phyloP scores from a whole-genome alignment of 2,113 vertebrate species.

The Crotalus viridis region DNA sequence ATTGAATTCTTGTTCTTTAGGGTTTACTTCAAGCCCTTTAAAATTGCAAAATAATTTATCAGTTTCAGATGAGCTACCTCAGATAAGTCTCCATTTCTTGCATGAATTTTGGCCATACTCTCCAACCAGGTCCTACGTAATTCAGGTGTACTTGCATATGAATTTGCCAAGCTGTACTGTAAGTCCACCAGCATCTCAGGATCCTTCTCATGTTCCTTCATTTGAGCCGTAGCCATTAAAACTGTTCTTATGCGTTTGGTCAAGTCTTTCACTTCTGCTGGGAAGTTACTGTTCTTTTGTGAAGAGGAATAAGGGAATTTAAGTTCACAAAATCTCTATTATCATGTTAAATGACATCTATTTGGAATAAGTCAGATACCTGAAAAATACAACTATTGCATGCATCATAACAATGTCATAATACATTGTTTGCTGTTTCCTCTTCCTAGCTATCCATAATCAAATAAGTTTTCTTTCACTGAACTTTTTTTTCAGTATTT shows the following conservation, averaged over 20 bases:
- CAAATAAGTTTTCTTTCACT: not conserved
- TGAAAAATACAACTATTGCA: not conserved
- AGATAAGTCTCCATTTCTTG: conserved; percentile 93
- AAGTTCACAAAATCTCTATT: not conserved
- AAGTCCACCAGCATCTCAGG: conserved; percentile 97
- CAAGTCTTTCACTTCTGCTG: conserved; percentile 95
- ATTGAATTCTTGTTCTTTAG: not conserved
- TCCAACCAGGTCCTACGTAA: conserved; percentile 95
- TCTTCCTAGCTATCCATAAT: not conserved
- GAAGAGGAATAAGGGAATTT: conserved; percentile 58
- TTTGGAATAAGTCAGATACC: not conserved
- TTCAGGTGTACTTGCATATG: conserved; percentile 95
- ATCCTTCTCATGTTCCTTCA: conserved; percentile 99
- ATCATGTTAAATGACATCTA: not conserved
- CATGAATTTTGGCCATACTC: conserved; percentile 97
- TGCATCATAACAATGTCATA: not conserved
- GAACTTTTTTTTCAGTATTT: not conserved
- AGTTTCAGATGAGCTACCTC: conserved; percentile 76
- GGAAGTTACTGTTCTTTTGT: conserved; percentile 91
- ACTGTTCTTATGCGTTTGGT: conserved; percentile 96
- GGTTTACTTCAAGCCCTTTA: not conserved
- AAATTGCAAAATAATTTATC: not conserved
- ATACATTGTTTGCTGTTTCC: not conserved
- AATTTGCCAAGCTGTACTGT: conserved; percentile 96
- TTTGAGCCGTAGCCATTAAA: conserved; percentile 97